Percentiles rank a stretch among this genome's conserved stretches.
Conservation (phyloP, 2,888 invertebrate genomes). For the Diogma glabrata region DNA sequence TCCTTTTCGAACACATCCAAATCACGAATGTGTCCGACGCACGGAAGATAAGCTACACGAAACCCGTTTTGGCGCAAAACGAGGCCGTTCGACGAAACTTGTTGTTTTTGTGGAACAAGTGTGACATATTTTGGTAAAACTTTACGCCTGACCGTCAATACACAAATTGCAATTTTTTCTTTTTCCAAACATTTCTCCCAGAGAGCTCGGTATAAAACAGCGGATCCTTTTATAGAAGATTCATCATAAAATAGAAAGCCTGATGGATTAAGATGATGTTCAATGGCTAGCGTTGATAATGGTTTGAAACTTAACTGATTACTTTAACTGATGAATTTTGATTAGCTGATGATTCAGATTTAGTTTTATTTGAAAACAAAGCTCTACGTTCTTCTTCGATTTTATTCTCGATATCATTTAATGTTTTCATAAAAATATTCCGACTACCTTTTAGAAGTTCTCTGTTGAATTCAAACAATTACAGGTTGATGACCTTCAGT, state of each 20-base stretch:
- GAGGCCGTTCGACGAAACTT: constrained; percentile 32
- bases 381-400: too few relatives aligned
- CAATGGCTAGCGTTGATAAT: constrained; percentile 31
- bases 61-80: constrained; percentile 53
- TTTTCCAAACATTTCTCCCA: constrained; percentile 51
- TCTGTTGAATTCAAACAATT: too few relatives aligned
- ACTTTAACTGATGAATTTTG: too few relatives aligned
- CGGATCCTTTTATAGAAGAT: constrained; percentile 47
- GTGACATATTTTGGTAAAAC: constrained; percentile 44
- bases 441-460: too few relatives aligned
- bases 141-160: constrained; percentile 47
- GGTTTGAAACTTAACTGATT: constrained; percentile 56
- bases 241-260: constrained; percentile 65
- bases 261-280: constrained; percentile 41
- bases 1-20: constrained; percentile 35
- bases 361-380: too few relatives aligned
- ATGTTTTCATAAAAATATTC: too few relatives aligned
- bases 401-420: too few relatives aligned
- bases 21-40: constrained; percentile 36
- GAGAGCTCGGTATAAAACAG: constrained; percentile 52
- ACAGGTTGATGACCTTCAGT: too few relatives aligned
- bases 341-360: too few relatives aligned
- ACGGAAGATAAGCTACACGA: constrained; percentile 57
- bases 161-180: constrained; percentile 50
- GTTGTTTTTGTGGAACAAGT: constrained; percentile 39